phyloP scores from a whole-genome alignment of 2,888 invertebrate species.

The Volucella inanis region DNA sequence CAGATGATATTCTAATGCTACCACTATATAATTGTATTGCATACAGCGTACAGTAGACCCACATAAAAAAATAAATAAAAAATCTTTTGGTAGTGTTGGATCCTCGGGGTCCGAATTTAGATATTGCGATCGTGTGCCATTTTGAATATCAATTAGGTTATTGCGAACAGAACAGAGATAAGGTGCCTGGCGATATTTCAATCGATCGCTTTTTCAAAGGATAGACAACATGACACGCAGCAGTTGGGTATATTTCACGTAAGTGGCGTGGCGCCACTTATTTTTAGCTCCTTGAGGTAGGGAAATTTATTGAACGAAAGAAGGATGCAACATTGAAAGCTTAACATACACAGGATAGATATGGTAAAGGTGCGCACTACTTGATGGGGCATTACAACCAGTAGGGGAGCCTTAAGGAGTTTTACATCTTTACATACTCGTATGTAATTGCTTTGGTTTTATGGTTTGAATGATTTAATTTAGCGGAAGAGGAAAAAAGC shows the following conservation, averaged over 20 bases:
- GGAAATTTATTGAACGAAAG: constrained; percentile 8
- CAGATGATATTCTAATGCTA: constrained; percentile 1
- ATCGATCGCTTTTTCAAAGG: constrained; percentile 46
- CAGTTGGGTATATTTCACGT: constrained; percentile 19
- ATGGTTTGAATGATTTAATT: too few species aligned
- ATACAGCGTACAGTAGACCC: constrained; percentile 4
- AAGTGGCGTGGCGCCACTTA: constrained; percentile 56
- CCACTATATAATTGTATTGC: background rate
- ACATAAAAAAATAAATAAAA: constrained; percentile 8
- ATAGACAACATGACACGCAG: constrained; percentile 12
- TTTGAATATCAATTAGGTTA: constrained; percentile 53
- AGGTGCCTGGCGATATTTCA: constrained; percentile 53
- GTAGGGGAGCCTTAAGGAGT: too few species aligned
- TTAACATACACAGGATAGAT: background rate
- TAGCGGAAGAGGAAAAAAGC: too few species aligned
- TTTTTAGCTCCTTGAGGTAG: constrained; percentile 11
- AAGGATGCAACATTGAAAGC: background rate
- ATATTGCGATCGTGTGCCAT: constrained; percentile 61
- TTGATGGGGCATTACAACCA: too few species aligned
- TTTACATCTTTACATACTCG: too few species aligned
- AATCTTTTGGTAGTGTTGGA: constrained; percentile 21
- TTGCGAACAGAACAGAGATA: constrained; percentile 24
- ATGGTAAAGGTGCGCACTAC: background rate
- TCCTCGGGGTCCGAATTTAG: constrained; percentile 62
- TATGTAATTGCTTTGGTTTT: too few species aligned